A percentile compares a stretch with the other conserved stretches of the same genome.
Conservation (phyloP, 1,140 invertebrate species). For the Ericerus pela region DNA sequence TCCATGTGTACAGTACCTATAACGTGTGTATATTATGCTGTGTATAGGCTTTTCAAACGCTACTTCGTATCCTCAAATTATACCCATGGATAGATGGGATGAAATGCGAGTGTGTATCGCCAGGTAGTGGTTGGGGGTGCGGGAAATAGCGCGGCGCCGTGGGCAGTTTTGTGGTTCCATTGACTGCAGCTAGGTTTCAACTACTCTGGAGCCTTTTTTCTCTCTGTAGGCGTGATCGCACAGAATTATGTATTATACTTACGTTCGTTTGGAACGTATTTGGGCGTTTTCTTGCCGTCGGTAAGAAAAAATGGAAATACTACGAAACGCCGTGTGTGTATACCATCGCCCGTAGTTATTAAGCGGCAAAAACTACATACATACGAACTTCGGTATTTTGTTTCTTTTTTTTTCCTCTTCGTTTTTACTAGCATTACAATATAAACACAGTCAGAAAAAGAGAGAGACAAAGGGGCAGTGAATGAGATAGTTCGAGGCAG, state of each 20-base stretch:
- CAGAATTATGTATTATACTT: conserved; percentile 12
- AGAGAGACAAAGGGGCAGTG: too few relatives aligned
- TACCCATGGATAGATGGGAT: too few relatives aligned
- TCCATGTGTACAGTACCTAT: too few relatives aligned
- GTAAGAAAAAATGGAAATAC: conserved; percentile 10
- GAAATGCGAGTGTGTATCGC: too few relatives aligned
- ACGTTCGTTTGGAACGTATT: conserved; percentile 6
- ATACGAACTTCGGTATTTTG: not conserved
- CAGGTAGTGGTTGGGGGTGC: too few relatives aligned
- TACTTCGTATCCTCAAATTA: too few relatives aligned
- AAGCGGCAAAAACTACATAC: conserved; percentile 8
- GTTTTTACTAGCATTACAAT: too few relatives aligned
- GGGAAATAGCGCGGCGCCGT: conserved; percentile 3
- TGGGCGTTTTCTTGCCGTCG: conserved; percentile 11
- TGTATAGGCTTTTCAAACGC: too few relatives aligned
- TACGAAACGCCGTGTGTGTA: conserved; percentile 9
- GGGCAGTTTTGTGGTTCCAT: conserved; percentile 11
- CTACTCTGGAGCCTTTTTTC: conserved; percentile 9
- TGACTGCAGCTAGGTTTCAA: conserved; percentile 8
- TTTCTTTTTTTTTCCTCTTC: not conserved
- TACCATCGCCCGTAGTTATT: conserved; percentile 10
- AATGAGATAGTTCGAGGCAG: too few relatives aligned
- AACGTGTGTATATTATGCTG: too few relatives aligned
- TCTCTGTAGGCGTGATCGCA: conserved; percentile 11
- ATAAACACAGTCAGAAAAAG: too few relatives aligned